Evolutionary conservation across 1,140 invertebrate species (phyloP), one percentile per base, ranked within the genome.

Genomic region (Leptinotarsa texana): DNA sequence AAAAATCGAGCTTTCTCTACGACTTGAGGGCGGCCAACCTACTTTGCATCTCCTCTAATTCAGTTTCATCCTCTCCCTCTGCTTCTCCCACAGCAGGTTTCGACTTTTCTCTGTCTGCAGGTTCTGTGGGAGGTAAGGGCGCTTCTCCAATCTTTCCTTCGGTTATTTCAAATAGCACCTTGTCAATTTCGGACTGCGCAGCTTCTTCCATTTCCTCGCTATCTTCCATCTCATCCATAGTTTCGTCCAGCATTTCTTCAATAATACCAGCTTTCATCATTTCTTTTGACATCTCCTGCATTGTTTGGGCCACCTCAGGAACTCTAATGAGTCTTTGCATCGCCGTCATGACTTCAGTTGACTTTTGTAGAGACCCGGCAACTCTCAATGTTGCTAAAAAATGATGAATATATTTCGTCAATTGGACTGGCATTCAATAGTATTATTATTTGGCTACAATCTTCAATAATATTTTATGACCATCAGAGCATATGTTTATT

Each of bases 181-280:
- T 81, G 78, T 83, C 83, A 74, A 84, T 72, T 79, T 84, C 82
- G 51, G 91, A 91, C 83, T 98, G 94, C 73, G 82, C 83, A 3
- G 96, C 97, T 82, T 98, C 95, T 83, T 97, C 96, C 87, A 97
- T 89, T 82, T 96, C 95, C 79, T 96, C 95, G 11, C 93, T 91
- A 86, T 96, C 95, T 82, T 96, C 95, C 63, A 98, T 87, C 5
- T 89, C 88, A 77, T 98, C 96, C 91, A 99, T 93, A 42, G 97
- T 98, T 85, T 99, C 98, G 79, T 99, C 97, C 61, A 99, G 87
- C 98, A 99, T 99, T 88, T 99, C 97, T 84, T 99, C 98, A 74
- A 99, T 96, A 63, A 99, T 98, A n/a, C 98, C 97, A 6, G 97
- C 96, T 86, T 94, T 96, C 95, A 98, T 99, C 97, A 99, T 99